phyloP scores from a whole-genome alignment of 2,113 vertebrate species.

The Epinephelus cyanopodus region DNA sequence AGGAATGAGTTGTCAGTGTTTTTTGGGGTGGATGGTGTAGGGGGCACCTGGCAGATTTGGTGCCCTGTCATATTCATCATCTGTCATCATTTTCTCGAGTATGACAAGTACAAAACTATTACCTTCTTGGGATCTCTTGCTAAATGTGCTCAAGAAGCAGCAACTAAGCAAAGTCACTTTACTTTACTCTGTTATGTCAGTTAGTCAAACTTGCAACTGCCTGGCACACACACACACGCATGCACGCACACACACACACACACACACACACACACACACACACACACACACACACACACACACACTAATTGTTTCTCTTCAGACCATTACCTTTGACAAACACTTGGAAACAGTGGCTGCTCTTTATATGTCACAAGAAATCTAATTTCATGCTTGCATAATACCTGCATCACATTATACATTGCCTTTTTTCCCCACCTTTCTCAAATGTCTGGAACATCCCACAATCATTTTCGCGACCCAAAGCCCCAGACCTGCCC shows the following conservation, averaged over 20 bases:
- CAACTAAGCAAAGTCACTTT: neutral
- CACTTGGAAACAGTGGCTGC: neutral
- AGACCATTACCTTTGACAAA: neutral
- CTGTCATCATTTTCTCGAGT: neutral
- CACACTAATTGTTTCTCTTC: neutral
- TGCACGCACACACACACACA: neutral
- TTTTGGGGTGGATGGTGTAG: no score
- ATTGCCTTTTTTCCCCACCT: neutral
- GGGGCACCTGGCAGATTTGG: no score
- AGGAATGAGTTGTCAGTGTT: no score
- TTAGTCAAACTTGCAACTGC: neutral
- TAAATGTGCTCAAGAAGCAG: neutral
- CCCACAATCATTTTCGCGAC: neutral
- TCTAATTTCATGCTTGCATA: neutral
- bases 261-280: neutral
- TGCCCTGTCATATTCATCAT: no score
- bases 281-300: neutral
- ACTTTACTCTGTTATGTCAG: neutral
- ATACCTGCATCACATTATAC: neutral
- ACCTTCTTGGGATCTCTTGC: neutral
- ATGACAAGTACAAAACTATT: neutral
- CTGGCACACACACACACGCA: neutral
- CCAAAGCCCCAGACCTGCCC: conserved; percentile 5
- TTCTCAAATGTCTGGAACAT: neutral
- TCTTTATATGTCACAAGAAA: neutral